Evolutionary conservation across 2,113 vertebrate species (phyloP).

Genomic region (Pipa parva): DNA sequence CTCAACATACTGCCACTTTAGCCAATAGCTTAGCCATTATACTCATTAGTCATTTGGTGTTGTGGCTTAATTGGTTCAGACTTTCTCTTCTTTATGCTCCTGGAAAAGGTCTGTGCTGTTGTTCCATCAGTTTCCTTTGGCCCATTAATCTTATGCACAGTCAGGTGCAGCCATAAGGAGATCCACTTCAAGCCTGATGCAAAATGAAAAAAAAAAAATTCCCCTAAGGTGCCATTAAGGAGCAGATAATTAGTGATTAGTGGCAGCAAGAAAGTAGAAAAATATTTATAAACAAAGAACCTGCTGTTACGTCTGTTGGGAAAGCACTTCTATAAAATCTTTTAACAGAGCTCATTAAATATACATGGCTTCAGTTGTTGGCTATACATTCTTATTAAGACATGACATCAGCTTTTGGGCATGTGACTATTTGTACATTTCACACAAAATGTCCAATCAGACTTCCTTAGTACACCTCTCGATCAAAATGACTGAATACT

Average conservation of each 20-base stretch:
- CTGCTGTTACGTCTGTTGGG: conserved; percentile 42
- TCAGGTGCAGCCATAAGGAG: conserved; percentile 33
- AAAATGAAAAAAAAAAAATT: conserved; percentile 22
- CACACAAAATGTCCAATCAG: conserved; percentile 29
- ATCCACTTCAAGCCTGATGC: conserved; percentile 26
- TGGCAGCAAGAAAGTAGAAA: conserved; percentile 42
- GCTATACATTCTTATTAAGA: conserved; percentile 36
- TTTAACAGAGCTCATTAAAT: conserved; percentile 43
- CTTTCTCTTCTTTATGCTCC: not conserved
- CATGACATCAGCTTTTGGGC: conserved; percentile 38
- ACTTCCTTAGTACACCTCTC: conserved; percentile 18
- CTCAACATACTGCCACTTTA: not conserved
- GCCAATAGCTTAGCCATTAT: not conserved
- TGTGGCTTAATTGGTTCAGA: conserved; percentile 10
- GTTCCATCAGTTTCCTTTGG: conserved; percentile 32
- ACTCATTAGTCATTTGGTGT: conserved; percentile 25
- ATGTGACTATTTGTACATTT: conserved; percentile 25
- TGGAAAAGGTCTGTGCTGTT: not conserved
- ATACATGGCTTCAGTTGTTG: conserved; percentile 40
- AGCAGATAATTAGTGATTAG: conserved; percentile 41
- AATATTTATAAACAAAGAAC: conserved; percentile 43
- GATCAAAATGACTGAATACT: conserved; percentile 10
- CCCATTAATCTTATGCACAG: conserved; percentile 24
- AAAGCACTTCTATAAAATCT: conserved; percentile 41
- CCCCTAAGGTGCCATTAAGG: conserved; percentile 40